Conservation (phyloP, 1,140 invertebrate species). For the Cataglyphis hispanica region DNA sequence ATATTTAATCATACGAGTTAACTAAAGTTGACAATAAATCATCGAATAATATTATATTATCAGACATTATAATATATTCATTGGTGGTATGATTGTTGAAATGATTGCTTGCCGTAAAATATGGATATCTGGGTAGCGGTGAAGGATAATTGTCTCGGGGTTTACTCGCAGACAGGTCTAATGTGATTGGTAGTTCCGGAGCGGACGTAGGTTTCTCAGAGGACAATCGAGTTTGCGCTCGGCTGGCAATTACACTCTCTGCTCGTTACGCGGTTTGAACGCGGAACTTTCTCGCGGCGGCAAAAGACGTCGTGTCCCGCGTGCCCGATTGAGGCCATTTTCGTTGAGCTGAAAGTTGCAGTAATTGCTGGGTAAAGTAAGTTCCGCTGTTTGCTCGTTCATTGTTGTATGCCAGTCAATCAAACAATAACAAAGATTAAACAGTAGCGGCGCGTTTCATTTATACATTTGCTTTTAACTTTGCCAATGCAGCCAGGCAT, state of each 20-base stretch:
- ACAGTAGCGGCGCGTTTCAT: neutral
- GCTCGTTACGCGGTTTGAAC: constrained; percentile 58
- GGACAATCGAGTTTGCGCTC: constrained; percentile 59
- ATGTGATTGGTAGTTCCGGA: constrained; percentile 67
- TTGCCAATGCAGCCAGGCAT: neutral
- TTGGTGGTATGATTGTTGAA: constrained; percentile 6
- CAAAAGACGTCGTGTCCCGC: constrained; percentile 42
- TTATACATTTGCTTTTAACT: constrained; percentile 20
- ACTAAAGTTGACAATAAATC: constrained; percentile 21
- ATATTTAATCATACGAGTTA: neutral
- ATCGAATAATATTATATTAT: constrained; percentile 18
- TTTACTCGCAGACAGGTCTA: constrained; percentile 70
- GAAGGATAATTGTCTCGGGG: constrained; percentile 68
- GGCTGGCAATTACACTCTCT: constrained; percentile 42
- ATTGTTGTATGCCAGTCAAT: constrained; percentile 16
- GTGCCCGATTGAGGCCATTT: constrained; percentile 47
- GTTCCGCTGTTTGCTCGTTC: constrained; percentile 8
- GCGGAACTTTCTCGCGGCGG: constrained; percentile 55
- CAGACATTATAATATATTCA: neutral
- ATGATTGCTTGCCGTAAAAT: constrained; percentile 31
- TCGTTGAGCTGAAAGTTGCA: constrained; percentile 42
- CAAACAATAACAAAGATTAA: constrained; percentile 58
- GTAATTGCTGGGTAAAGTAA: constrained; percentile 42
- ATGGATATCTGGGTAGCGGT: constrained; percentile 42
- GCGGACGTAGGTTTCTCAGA: constrained; percentile 42